A percentile compares a stretch with the other conserved stretches of the same genome.
Evolutionary conservation across 2,797 vertebrate species (phyloP).

Genomic region (Melanotaenia parkinsoni): DNA sequence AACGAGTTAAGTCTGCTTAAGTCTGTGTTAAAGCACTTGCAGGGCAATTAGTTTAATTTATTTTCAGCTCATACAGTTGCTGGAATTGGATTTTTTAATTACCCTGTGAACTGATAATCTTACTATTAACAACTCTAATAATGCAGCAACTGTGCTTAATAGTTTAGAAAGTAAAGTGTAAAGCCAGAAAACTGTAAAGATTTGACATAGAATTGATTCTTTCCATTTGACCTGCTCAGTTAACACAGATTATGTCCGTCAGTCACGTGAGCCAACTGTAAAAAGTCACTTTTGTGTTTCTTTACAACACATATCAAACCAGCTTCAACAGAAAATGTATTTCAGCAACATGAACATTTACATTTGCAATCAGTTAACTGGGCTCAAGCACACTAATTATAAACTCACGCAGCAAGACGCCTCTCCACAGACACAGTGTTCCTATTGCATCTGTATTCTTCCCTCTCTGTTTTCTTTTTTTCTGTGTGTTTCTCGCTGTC

Average conservation of each 20-base stretch:
- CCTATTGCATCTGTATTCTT: constrained; percentile 23
- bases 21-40: constrained; percentile 19
- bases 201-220: constrained; percentile 16
- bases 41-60: constrained; percentile 47
- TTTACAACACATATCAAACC: constrained; percentile 21
- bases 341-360: constrained; percentile 19
- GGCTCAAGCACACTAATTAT: constrained; percentile 23
- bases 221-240: not conserved
- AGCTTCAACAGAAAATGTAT: constrained; percentile 18
- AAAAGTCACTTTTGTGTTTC: constrained; percentile 9
- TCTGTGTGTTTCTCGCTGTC: constrained; percentile 19
- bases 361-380: constrained; percentile 29
- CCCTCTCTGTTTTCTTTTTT: constrained; percentile 4
- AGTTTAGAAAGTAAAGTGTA: not conserved
- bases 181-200: constrained; percentile 2
- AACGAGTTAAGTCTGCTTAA: constrained; percentile 37
- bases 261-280: constrained; percentile 4
- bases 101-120: not conserved
- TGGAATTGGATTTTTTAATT: constrained; percentile 4
- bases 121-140: constrained; percentile 2
- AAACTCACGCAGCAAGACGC: constrained; percentile 10
- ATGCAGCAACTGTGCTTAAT: constrained; percentile 8
- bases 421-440: constrained; percentile 14
- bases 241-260: not conserved
- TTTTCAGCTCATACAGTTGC: constrained; percentile 27